Evolutionary conservation across 2,888 invertebrate species (phyloP).

Genomic region (Drosophila demipolita): DNA sequence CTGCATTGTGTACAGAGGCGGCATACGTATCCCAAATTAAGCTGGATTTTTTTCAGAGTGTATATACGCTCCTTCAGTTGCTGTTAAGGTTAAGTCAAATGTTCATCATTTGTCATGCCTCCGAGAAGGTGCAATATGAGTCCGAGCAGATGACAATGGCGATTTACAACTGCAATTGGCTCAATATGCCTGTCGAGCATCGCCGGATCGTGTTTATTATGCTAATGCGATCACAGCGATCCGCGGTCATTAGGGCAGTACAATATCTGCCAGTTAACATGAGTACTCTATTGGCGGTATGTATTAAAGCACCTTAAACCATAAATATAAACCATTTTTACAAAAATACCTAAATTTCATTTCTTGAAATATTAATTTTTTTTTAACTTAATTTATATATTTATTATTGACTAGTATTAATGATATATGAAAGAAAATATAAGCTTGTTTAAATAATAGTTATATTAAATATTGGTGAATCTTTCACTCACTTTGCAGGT

Average conservation of each 20-base stretch:
- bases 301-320: not conserved
- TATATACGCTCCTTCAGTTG: slow-evolving; percentile 50
- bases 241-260: slow-evolving; percentile 86
- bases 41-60: slow-evolving; percentile 29
- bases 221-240: slow-evolving; percentile 86
- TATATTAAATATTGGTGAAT: not conserved
- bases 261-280: slow-evolving; percentile 86
- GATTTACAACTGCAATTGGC: slow-evolving; percentile 87
- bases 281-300: slow-evolving; percentile 86
- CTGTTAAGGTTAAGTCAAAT: slow-evolving; percentile 86
- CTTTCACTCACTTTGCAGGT: slow-evolving; percentile 58
- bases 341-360: not conserved
- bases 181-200: slow-evolving; percentile 85
- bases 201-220: slow-evolving; percentile 83
- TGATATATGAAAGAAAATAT: too few relatives aligned
- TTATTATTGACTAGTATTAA: too few relatives aligned
- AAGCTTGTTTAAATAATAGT: not conserved
- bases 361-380: too few relatives aligned
- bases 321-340: not conserved
- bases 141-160: slow-evolving; percentile 85
- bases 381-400: too few relatives aligned
- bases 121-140: slow-evolving; percentile 85
- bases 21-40: slow-evolving; percentile 84
- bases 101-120: slow-evolving; percentile 86
- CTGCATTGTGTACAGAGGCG: slow-evolving; percentile 81